Evolutionary conservation across 2,888 invertebrate species (phyloP), one percentile per base, ranked within the genome.

Genomic region (Aleiodes testaceus): DNA sequence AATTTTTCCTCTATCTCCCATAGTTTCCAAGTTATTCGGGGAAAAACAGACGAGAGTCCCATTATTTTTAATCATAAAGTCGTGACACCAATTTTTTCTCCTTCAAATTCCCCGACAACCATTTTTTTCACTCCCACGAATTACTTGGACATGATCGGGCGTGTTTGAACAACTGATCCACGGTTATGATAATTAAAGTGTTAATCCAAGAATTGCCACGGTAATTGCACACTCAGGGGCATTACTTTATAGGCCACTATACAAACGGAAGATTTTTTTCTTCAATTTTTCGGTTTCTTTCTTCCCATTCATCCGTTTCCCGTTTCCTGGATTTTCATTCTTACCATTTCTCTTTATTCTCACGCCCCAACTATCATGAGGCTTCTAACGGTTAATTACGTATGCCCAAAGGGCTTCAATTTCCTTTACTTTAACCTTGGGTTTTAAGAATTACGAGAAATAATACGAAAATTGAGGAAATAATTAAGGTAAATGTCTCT

Each of bases 271-370:
- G 18, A 18, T 66, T 66, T 52, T 52, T 53, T 66, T 26, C 5
- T 26, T 26, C 5, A 3, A 26, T 26, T 53, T 66, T 52, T 20
- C 45, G 22, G 45, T 45, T 22, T 63, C 44, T 63, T 45, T n/a
- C 63, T 63, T 67, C 26, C 26, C 55, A 67, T 55, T 59, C 55
- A 67, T 59, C 22, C 47, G 44, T 59, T 59, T 59, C 45, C 59
- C 59, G 47, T 67, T 59, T 67, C 67, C 67, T 67, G 67, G 53
- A 14, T 55, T 44, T 67, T 53, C 30, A 30, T 67, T 67, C 59
- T 45, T 59, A 47, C 45, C 26, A 53, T 66, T 67, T 16, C 45
- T 36, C 36, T 36, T 45, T 30, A 55, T 45, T 67, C 67, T 67
- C 67, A 67, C 67, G 67, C 44, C 59, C 53, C 55, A 22, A 45